A percentile compares a stretch with the other conserved stretches of the same genome.
Conservation (phyloP, 2,888 invertebrate species). For the Steinernema hermaphroditum region DNA sequence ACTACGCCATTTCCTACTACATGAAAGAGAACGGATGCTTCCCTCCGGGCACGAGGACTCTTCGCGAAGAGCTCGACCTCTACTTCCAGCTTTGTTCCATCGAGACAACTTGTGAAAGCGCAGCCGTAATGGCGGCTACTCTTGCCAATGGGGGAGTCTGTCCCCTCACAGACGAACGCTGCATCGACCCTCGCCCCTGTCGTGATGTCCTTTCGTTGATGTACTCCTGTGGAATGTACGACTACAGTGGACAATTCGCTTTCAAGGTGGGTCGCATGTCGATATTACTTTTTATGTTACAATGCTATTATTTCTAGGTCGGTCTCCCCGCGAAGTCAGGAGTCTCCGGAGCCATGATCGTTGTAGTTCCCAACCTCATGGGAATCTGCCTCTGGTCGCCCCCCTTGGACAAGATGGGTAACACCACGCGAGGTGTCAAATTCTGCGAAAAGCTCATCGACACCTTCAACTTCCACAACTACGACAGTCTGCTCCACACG, state of each 20-base stretch:
- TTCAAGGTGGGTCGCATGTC: constrained; percentile 59
- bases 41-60: constrained; percentile 72
- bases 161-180: constrained; percentile 90
- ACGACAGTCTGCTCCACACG: constrained; percentile 83
- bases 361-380: constrained; percentile 72
- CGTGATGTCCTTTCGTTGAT: constrained; percentile 91
- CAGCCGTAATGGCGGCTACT: constrained; percentile 90
- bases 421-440: constrained; percentile 82
- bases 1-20: constrained; percentile 94
- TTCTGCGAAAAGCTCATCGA: constrained; percentile 82
- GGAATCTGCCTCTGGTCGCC: constrained; percentile 70
- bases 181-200: constrained; percentile 79
- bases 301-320: constrained; percentile 64
- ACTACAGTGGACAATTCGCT: constrained; percentile 78
- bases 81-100: constrained; percentile 98
- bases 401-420: constrained; percentile 83
- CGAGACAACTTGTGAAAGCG: constrained; percentile 89
- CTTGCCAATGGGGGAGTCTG: constrained; percentile 92
- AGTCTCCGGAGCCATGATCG: constrained; percentile 83
- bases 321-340: constrained; percentile 72
- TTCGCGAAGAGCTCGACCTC: constrained; percentile 92
- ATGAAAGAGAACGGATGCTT: constrained; percentile 88
- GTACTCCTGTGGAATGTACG: constrained; percentile 92
- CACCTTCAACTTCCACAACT: constrained; percentile 92
- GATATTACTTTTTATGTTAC: too few species aligned